Percentiles rank a stretch among this genome's conserved stretches.
phyloP scores from a whole-genome alignment of 2,113 vertebrate species.

The Corvus hawaiiensis region DNA sequence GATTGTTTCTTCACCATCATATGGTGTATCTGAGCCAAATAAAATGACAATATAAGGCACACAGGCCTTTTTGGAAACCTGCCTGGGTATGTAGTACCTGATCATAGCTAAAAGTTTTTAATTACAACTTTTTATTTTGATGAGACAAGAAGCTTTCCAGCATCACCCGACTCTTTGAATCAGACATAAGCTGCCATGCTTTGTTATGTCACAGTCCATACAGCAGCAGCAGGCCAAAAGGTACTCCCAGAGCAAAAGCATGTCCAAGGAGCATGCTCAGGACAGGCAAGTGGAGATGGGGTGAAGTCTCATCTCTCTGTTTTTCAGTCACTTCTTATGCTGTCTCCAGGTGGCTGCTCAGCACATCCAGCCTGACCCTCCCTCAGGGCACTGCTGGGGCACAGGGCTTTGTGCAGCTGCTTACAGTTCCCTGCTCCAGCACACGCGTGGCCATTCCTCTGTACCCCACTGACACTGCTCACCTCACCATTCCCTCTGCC shows the following conservation, averaged over 20 bases:
- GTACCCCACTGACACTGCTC: background rate
- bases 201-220: background rate
- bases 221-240: background rate
- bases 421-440: background rate
- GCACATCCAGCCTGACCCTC: background rate
- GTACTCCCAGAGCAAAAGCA: background rate
- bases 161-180: background rate
- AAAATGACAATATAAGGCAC: background rate
- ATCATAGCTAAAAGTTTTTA: background rate
- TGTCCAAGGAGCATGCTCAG: background rate
- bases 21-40: background rate
- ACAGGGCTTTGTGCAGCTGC: too few relatives aligned
- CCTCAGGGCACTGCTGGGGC: background rate
- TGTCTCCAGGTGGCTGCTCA: background rate
- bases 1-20: background rate
- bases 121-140: background rate
- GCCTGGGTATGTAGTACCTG: background rate
- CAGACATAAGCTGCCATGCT: background rate
- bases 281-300: background rate
- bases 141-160: background rate
- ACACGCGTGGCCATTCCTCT: background rate
- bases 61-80: background rate
- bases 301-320: background rate
- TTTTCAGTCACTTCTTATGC: background rate
- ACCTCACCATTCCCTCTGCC: background rate